phyloP scores from a whole-genome alignment of 2,888 invertebrate genomes.

The Sialis lutaria region DNA sequence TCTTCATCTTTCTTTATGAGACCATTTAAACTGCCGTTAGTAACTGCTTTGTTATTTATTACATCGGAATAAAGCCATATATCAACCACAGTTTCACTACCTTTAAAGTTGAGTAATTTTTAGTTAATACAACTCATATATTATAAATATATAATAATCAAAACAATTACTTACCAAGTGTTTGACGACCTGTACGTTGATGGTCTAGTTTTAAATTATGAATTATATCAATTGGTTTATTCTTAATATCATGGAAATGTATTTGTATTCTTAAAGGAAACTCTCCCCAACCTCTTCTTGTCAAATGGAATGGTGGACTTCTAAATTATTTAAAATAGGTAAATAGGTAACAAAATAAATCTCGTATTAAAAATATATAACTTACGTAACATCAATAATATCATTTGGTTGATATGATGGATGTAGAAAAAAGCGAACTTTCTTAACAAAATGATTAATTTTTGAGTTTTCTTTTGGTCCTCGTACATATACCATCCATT shows the following conservation, averaged over 20 bases:
- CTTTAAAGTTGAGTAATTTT: constrained; percentile 24
- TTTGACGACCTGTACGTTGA: constrained; percentile 68
- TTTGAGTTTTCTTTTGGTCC: constrained; percentile 41
- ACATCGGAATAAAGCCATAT: constrained; percentile 37
- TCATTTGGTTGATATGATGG: constrained; percentile 79
- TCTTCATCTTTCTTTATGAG: constrained; percentile 5
- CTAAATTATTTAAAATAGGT: constrained; percentile 22
- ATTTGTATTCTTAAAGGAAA: constrained; percentile 70
- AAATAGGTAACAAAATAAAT: not conserved
- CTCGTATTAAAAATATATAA: constrained; percentile 9
- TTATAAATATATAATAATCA: not conserved
- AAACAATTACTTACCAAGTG: constrained; percentile 35
- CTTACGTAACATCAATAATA: constrained; percentile 57
- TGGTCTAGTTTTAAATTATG: constrained; percentile 69
- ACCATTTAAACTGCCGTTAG: constrained; percentile 2
- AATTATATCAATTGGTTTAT: constrained; percentile 62
- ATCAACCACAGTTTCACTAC: constrained; percentile 64
- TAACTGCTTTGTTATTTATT: constrained; percentile 5
- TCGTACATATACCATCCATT: constrained; percentile 80
- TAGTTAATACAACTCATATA: not conserved
- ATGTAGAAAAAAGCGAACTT: constrained; percentile 66
- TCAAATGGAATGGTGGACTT: constrained; percentile 64
- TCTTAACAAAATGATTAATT: constrained; percentile 44
- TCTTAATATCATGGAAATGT: constrained; percentile 52
- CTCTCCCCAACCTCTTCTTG: constrained; percentile 83